Conservation (phyloP, 2,888 invertebrate species). For the Clostera curtula region DNA sequence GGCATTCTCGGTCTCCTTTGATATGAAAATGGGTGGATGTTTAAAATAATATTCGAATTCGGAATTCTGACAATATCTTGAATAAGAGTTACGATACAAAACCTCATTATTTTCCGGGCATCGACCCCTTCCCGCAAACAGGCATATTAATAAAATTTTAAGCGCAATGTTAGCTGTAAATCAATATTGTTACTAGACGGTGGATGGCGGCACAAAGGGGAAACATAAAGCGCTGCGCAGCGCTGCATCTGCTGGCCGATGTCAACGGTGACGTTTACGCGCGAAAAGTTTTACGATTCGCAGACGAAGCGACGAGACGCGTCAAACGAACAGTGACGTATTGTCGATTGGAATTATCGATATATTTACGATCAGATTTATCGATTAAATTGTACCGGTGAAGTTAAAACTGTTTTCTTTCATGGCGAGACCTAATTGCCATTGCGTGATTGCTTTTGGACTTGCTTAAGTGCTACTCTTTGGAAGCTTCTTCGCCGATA, state of each 20-base stretch:
- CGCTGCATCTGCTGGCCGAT: conserved; percentile 66
- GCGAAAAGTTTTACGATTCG: conserved; percentile 70
- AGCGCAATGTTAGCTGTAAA: conserved; percentile 42
- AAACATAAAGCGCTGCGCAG: conserved; percentile 48
- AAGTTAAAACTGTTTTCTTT: too few relatives aligned
- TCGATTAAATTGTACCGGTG: too few relatives aligned
- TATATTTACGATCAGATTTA: conserved; percentile 2
- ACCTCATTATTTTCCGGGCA: conserved; percentile 12
- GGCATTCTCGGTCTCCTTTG: too few relatives aligned
- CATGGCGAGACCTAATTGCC: too few relatives aligned
- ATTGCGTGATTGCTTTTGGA: too few relatives aligned
- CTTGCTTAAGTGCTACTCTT: too few relatives aligned
- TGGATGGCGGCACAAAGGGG: conserved; percentile 45
- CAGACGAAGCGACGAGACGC: conserved; percentile 63
- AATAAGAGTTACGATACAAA: neutral
- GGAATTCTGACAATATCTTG: too few relatives aligned
- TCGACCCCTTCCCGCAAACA: conserved; percentile 19
- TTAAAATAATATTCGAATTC: too few relatives aligned
- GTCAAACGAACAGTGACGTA: conserved; percentile 53
- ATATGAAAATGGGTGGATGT: too few relatives aligned
- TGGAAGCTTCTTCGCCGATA: too few relatives aligned
- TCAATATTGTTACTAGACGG: conserved; percentile 58
- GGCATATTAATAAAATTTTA: conserved; percentile 27
- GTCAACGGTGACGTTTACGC: conserved; percentile 71
- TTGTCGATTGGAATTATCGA: conserved; percentile 12